Conservation (phyloP, 2,888 invertebrate genomes). For the Eueremaeus valkanovi region DNA sequence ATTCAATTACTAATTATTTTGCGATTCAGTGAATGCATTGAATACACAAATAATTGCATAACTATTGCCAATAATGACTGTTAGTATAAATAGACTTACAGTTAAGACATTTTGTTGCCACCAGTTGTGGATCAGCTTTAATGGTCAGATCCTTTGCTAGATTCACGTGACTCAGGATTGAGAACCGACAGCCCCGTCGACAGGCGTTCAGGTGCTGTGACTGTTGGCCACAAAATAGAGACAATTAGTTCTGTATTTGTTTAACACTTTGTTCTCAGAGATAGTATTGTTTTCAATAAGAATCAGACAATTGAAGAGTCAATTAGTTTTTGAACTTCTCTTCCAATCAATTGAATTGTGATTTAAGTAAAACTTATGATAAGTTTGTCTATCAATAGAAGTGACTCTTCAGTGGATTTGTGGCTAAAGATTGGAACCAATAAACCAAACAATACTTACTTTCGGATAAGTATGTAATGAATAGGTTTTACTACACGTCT, state of each 20-base stretch:
- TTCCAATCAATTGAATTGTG: background rate
- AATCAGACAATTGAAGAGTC: background rate
- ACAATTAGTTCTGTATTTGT: background rate
- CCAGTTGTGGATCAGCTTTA: background rate
- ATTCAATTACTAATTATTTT: background rate
- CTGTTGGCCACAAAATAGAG: background rate
- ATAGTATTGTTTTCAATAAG: background rate
- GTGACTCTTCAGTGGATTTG: too few species aligned
- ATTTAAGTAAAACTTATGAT: background rate
- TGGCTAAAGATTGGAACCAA: background rate
- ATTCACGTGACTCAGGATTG: background rate
- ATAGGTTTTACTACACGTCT: constrained; percentile 7
- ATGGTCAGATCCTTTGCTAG: background rate
- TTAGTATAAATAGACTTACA: background rate
- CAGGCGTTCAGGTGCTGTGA: constrained; percentile 19
- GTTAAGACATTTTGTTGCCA: background rate
- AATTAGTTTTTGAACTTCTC: background rate
- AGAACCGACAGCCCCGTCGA: constrained; percentile 6
- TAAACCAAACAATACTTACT: background rate
- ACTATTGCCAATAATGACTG: too few species aligned
- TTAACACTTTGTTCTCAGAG: background rate
- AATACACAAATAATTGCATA: too few species aligned
- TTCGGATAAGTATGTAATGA: constrained; percentile 25
- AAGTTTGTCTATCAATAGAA: background rate
- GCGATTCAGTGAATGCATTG: background rate